Evolutionary conservation across 2,113 vertebrate genomes (phyloP).

Genomic region (Microtus montanus): DNA sequence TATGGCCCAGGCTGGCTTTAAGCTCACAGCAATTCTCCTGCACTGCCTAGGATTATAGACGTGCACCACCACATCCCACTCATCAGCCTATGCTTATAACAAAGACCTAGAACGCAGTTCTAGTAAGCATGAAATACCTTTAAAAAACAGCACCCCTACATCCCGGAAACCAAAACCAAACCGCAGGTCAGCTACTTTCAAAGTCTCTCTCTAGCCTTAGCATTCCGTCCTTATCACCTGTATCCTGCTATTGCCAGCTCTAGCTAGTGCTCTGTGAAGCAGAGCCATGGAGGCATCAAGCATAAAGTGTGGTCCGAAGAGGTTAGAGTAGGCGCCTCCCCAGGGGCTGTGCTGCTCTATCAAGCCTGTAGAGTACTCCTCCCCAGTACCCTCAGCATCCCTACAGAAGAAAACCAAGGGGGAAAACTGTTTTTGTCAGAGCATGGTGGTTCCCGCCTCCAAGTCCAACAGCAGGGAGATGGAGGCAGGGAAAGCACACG

Average conservation of each 20-base stretch:
- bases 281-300: not conserved
- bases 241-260: not conserved
- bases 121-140: not conserved
- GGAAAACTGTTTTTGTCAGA: too few species aligned
- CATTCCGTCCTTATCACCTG: not conserved
- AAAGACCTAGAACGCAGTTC: conserved; percentile 7
- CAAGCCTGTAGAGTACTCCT: not conserved
- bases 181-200: not conserved
- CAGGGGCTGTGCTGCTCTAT: not conserved
- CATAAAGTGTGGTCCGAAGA: not conserved
- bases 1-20: not conserved
- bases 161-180: not conserved
- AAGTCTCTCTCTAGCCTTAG: not conserved
- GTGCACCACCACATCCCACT: not conserved
- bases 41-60: not conserved
- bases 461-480: not conserved
- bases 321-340: not conserved
- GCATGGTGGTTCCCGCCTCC: not conserved
- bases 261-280: not conserved
- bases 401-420: not conserved
- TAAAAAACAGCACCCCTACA: not conserved
- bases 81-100: not conserved
- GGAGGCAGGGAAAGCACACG: not conserved
- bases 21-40: not conserved
- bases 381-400: not conserved